Percentiles rank a stretch among this genome's conserved stretches.
Evolutionary conservation across 2,113 vertebrate genomes (phyloP).

Genomic region (Lipotes vexillifer): DNA sequence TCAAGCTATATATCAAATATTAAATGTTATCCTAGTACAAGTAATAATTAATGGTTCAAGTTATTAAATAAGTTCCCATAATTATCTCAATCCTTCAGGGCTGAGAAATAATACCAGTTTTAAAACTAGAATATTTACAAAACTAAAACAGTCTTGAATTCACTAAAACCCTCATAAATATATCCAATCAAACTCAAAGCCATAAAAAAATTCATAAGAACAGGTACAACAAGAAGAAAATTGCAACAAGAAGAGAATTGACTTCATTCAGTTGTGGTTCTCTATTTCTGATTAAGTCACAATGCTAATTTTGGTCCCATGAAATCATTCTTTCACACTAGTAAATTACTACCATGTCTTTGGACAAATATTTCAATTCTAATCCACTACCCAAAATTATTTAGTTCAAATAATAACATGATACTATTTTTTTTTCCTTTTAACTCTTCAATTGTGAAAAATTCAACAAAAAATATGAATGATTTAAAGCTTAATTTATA

Average conservation of each 20-base stretch:
- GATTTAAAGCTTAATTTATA: neutral
- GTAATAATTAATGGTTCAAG: neutral
- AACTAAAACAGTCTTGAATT: neutral
- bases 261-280: neutral
- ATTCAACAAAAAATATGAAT: neutral
- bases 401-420: neutral
- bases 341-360: neutral
- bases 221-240: too few relatives aligned
- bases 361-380: neutral
- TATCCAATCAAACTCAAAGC: neutral
- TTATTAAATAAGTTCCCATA: neutral
- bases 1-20: neutral
- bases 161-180: neutral
- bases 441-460: neutral
- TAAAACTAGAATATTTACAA: neutral
- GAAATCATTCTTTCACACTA: neutral
- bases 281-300: neutral
- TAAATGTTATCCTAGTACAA: neutral
- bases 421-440: neutral
- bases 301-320: neutral
- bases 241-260: neutral
- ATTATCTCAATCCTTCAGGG: neutral
- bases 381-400: neutral
- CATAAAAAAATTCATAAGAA: neutral
- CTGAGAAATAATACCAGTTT: neutral